Evolutionary conservation across 2,888 invertebrate species (phyloP).

Genomic region (Vanessa cardui): DNA sequence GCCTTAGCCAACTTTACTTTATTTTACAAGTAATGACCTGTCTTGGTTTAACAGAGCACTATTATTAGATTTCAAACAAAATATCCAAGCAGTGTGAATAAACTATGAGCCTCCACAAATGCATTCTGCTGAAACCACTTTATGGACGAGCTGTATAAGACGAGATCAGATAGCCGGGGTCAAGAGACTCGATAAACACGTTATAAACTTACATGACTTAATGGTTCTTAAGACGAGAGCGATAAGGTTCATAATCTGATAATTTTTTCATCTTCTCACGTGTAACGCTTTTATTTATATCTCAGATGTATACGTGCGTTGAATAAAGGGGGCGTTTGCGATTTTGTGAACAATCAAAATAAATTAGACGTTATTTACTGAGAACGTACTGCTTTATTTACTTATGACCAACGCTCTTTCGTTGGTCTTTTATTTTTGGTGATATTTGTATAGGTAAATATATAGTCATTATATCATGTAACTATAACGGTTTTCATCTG

Average conservation of each 20-base stretch:
- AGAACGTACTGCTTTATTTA: slow-evolving; percentile 11
- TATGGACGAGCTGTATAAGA: slow-evolving; percentile 11
- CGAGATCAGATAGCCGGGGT: slow-evolving; percentile 58
- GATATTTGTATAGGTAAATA: neutral
- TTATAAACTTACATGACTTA: slow-evolving; percentile 1
- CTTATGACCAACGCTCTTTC: neutral
- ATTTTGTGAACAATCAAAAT: slow-evolving; percentile 36
- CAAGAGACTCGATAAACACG: slow-evolving; percentile 64
- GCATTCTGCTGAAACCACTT: slow-evolving; percentile 26
- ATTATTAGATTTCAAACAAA: neutral
- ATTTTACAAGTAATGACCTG: too few relatives aligned
- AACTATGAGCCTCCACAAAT: slow-evolving; percentile 34
- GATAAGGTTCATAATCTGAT: slow-evolving; percentile 16
- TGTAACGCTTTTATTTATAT: slow-evolving; percentile 39
- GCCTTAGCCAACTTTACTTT: too few relatives aligned
- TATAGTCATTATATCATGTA: too few relatives aligned
- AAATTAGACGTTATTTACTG: slow-evolving; percentile 32
- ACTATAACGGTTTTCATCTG: too few relatives aligned
- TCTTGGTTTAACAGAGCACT: too few relatives aligned
- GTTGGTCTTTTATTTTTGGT: slow-evolving; percentile 4
- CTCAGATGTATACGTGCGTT: slow-evolving; percentile 44
- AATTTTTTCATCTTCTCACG: slow-evolving; percentile 13
- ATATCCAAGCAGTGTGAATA: slow-evolving; percentile 26
- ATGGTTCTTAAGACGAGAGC: slow-evolving; percentile 6
- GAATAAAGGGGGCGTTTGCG: slow-evolving; percentile 37